Evolutionary conservation across 2,797 vertebrate genomes (phyloP), one percentile per base, ranked within the genome.

Genomic region (Knipowitschia caucasica): DNA sequence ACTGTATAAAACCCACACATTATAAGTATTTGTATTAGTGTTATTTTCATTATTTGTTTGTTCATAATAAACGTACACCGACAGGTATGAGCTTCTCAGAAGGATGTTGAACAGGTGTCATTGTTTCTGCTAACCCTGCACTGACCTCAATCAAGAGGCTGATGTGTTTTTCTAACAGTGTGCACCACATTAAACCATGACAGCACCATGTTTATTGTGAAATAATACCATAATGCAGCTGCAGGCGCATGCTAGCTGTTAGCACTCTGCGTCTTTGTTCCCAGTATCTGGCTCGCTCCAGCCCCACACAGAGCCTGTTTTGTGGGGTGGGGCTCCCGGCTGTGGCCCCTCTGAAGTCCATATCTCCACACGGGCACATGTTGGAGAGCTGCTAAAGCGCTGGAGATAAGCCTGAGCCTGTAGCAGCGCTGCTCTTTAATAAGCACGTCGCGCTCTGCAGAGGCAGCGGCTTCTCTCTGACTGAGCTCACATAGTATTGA

Each of bases 291-390:
- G 68, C 67, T 71, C 65, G 54, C 21, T 43, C 40, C 60, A 70
- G 68, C 36, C 46, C 40, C 64, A 62, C 36, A 63, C 50, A 4
- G 36, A 39, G 36, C 18, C 9, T 10, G 35, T 38, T 21, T 2
- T 65, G 29, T 24, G 51, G 58, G 15, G 51, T 67, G 65, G 50
- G 59, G 62, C 23, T 46, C 58, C 65, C 53, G 67, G 74, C 42
- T 34, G 68, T 59, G 75, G 77, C 75, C 81, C 77, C 88, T 92
- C 88, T 88, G 85, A 87, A 82, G 81, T 69, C 76, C 73, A 81
- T 95, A 93, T 95, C 92, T 93, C 84, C 78, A 85, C 70, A 72
- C 80, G 65, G 87, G 85, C 93, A 95, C 89, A 92, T 94, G 92
- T 94, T 62, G 64, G 75, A 50, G 73, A 76, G 90, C 92, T 94